These are phyloP conservation scores for Platysteira castanea DNA, from an alignment of 2,113 vertebrate genomes.

Conservation along the genomic window DNA sequence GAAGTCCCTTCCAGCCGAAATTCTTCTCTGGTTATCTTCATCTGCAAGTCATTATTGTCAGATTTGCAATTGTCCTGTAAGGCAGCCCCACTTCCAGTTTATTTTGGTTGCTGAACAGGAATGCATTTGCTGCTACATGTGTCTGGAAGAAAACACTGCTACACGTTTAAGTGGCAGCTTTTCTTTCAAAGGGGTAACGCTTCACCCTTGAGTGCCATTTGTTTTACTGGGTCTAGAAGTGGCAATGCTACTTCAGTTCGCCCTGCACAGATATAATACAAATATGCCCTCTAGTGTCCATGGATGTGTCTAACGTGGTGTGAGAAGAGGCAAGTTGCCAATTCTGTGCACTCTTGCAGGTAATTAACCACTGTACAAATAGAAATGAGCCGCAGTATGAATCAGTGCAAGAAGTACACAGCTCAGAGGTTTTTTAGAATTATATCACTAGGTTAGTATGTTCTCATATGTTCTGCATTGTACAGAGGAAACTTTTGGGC, in stretches of 20 bases:
- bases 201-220: background rate
- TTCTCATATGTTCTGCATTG: fast-evolving
- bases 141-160: background rate
- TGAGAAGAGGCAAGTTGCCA: background rate
- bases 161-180: background rate
- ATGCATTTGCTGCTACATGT: fast-evolving
- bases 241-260: background rate
- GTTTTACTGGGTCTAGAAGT: background rate
- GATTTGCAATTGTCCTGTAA: background rate
- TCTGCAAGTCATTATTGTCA: background rate
- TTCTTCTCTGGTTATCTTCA: background rate
- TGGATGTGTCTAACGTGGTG: background rate
- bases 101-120: background rate
- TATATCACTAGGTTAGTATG: background rate
- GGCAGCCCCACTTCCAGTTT: background rate
- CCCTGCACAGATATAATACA: background rate
- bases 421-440: background rate
- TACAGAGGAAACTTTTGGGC: background rate
- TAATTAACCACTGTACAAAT: background rate
- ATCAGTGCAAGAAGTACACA: background rate
- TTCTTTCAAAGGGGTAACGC: background rate
- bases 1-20: background rate
- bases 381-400: background rate
- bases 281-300: constrained; percentile 58
- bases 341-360: background rate